Base-by-base conservation (phyloP, 2,888 invertebrate genomes). In the Seira sanloemensis region DNA sequence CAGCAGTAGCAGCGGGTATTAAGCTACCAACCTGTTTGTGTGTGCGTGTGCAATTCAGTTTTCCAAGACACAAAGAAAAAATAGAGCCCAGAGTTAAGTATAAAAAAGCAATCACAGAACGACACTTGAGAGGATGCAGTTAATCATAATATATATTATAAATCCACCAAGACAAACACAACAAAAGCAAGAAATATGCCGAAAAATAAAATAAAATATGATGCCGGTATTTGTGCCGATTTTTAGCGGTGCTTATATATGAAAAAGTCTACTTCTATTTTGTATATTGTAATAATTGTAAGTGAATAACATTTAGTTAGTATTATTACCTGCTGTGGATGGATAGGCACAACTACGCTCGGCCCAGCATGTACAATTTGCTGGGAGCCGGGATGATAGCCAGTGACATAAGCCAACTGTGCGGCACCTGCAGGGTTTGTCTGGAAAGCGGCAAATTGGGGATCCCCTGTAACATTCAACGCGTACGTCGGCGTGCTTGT, bases 261-360 rank as follows among this genome's bases (percentile, higher is more conserved):
- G n/a, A n/a, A n/a, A n/a, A n/a, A n/a, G n/a, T n/a, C n/a, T n/a
- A n/a, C n/a, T n/a, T n/a, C n/a, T n/a, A n/a, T n/a, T n/a, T n/a
- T n/a, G n/a, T n/a, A n/a, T n/a, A n/a, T n/a, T n/a, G n/a, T n/a
- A n/a, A n/a, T n/a, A n/a, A n/a, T n/a, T n/a, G n/a, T n/a, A n/a
- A n/a, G n/a, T n/a, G n/a, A n/a, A n/a, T n/a, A n/a, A n/a, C n/a
- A n/a, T n/a, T n/a, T n/a, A n/a, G n/a, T n/a, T n/a, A n/a, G n/a
- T 21, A 18, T 25, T 18, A 73, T 23, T 86, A 88, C 88, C 87
- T 87, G 88, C 68, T 88, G 88, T 16, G 87, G 85, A 82, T 85
- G 85, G 1, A 85, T 65, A 9, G 85, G 88, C n/a, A 88, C 85
- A 68, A 88, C 85, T 19, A 88, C 87, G 23, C 84, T 77, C 7